Conservation (phyloP, 2,113 vertebrate species). For the Patagioenas fasciata region DNA sequence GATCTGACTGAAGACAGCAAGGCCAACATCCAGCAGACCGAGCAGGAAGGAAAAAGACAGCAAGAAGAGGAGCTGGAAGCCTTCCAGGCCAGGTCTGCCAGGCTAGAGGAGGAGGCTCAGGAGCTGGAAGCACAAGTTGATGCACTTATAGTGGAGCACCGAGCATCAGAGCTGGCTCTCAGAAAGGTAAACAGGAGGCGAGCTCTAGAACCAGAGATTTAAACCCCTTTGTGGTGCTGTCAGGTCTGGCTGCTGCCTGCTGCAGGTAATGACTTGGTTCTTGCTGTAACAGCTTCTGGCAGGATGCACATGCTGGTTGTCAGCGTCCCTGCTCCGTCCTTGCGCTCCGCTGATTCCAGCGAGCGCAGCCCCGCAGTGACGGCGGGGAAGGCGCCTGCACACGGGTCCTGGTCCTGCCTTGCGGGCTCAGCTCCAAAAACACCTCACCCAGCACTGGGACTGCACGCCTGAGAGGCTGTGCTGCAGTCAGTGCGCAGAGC, state of each 20-base stretch:
- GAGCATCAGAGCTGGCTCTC: conserved; percentile 71
- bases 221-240: neutral
- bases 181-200: conserved; percentile 72
- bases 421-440: neutral
- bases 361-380: neutral
- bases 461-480: neutral
- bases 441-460: neutral
- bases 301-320: neutral
- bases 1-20: conserved; percentile 56
- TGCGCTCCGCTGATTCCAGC: neutral
- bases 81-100: conserved; percentile 57
- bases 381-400: neutral
- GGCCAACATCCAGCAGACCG: conserved; percentile 53
- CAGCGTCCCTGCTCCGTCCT: neutral
- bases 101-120: conserved; percentile 73
- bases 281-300: neutral
- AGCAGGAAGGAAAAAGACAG: conserved; percentile 67
- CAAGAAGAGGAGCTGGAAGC: conserved; percentile 54
- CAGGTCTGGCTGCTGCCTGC: neutral
- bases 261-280: neutral
- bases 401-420: neutral
- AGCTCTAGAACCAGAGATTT: neutral
- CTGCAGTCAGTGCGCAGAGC: neutral
- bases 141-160: conserved; percentile 73
- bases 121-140: conserved; percentile 66